These are phyloP conservation scores for Nematopogon swammerdamellus DNA, from an alignment of 2,888 invertebrate species.

Conservation along the genomic window DNA sequence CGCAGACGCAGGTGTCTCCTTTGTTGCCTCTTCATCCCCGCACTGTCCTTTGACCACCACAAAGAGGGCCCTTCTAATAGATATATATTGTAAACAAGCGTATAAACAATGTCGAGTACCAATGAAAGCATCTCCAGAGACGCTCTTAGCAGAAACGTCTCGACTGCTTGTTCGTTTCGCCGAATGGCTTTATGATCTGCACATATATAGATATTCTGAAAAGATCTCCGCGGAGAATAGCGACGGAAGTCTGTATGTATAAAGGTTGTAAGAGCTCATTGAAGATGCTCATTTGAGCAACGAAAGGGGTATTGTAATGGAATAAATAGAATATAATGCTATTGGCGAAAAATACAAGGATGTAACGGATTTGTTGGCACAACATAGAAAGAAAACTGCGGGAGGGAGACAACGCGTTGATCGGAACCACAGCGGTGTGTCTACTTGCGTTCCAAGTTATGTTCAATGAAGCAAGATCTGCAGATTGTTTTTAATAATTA, in stretches of 20 bases:
- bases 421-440: too few species aligned
- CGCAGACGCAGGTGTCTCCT: conserved; percentile 48
- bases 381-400: not conserved
- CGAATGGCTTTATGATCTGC: not conserved
- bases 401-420: too few species aligned
- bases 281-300: not conserved
- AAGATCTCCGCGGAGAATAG: too few species aligned
- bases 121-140: conserved; percentile 9
- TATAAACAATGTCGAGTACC: conserved; percentile 30
- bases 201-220: not conserved
- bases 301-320: not conserved
- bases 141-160: not conserved
- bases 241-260: not conserved
- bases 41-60: not conserved
- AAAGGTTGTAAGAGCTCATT: not conserved
- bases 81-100: conserved; percentile 25
- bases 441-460: too few species aligned
- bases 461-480: too few species aligned
- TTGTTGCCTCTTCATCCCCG: conserved; percentile 11
- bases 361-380: not conserved
- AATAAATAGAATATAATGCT: not conserved
- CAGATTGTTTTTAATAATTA: too few species aligned
- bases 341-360: not conserved
- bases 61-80: not conserved
- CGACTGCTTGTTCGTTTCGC: not conserved